phyloP scores from a whole-genome alignment of 1,140 invertebrate species.

The Anoplolepis gracilipes region DNA sequence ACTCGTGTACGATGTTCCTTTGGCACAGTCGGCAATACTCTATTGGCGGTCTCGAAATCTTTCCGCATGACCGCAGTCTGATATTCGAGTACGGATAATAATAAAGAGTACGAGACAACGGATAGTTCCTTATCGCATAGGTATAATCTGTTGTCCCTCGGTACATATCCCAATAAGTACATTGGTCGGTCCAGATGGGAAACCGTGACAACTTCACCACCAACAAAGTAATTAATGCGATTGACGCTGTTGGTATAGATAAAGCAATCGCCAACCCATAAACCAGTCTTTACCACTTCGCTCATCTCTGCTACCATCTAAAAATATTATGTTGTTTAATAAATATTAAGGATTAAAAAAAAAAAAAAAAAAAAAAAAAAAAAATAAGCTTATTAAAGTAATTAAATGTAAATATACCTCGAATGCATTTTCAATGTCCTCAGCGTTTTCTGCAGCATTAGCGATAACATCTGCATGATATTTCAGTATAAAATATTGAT shows the following conservation, averaged over 20 bases:
- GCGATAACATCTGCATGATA: constrained; percentile 93
- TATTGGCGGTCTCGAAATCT: constrained; percentile 98
- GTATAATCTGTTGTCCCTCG: constrained; percentile 98
- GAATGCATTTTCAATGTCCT: constrained; percentile 99
- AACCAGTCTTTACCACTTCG: constrained; percentile 97
- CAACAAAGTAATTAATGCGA: constrained; percentile 99
- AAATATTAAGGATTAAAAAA: neutral
- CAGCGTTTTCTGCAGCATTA: constrained; percentile 91
- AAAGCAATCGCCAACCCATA: constrained; percentile 99
- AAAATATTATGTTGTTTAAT: constrained; percentile 41
- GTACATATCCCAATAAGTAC: constrained; percentile 98
- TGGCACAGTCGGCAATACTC: constrained; percentile 97
- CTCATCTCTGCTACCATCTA: constrained; percentile 95
- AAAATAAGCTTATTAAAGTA: neutral
- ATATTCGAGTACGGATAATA: constrained; percentile 98
- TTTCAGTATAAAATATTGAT: constrained; percentile 97
- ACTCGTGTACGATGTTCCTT: constrained; percentile 98
- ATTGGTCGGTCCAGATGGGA: constrained; percentile 97
- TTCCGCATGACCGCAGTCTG: constrained; percentile 99
- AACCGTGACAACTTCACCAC: constrained; percentile 99
- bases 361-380: neutral
- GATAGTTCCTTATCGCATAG: constrained; percentile 99
- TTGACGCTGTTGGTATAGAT: constrained; percentile 99
- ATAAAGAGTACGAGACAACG: constrained; percentile 94
- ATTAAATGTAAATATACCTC: constrained; percentile 89